Evolutionary conservation across 2,888 invertebrate species (phyloP), one percentile per base, ranked within the genome.

Genomic region (Sycophila texana): DNA sequence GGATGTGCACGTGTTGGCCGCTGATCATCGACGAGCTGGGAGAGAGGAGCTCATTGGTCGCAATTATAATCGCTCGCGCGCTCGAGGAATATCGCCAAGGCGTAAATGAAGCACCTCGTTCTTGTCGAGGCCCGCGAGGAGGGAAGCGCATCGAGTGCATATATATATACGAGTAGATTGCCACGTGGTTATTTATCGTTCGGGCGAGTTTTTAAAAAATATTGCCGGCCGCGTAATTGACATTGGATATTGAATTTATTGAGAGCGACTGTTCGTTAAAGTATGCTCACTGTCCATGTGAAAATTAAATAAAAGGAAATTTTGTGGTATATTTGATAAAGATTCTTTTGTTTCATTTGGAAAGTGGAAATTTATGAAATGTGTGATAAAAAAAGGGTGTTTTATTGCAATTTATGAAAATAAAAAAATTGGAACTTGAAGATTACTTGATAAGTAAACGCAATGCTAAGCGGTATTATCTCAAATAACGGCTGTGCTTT

Each of bases 1-100:
- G 2, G 84, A 16, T 14, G 53, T 53, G 60, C 30, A 30, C 83
- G 84, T 84, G 86, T 82, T 82, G 86, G 49, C 22, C 22, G 53
- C 20, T 20, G 75, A 68, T 75, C 68, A 55, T 53, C 68, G 39
- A 30, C 39, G 39, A 39, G 39, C 39, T 10, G 39, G 1, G 12
- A 20, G n/a, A 5, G 47, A 53, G 47, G 26, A 12, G 26, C 66
- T 60, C 22, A 72, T 66, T 12, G 55, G 49, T 57, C 20, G 68
- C 74, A 79, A 79, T 79, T 79, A 79, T 79, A 79, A 79, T 74
- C 74, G 65, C 61, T 26, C 57, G 13, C 49, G 13, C 22, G 60
- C 22, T 53, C 66, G 60, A 66, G 55, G 60, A 22, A 60, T 66
- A 66, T 68, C 53, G 20, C 57, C 18, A 47, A 66, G 39, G 47